Base-by-base conservation (phyloP, 53 echinoderm and acorn worm species). In the Holothuria scabra region DNA sequence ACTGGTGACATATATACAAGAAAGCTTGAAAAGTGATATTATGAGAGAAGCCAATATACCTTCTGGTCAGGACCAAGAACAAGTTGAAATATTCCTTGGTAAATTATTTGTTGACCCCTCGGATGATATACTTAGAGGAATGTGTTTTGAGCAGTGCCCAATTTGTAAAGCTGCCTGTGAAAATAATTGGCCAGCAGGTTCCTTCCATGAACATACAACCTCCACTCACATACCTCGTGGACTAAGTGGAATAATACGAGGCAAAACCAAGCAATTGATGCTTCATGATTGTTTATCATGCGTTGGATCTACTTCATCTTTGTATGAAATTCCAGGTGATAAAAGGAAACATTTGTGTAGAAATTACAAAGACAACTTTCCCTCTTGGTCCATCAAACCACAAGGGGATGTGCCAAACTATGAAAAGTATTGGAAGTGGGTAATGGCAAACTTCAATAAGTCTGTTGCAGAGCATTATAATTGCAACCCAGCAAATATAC, bases 111-210 rank as follows among this genome's bases (percentile, higher is more conserved):
- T 35, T 35, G 35, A 35, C 35, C 5, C 28, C 18, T 35, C 35
- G 6, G 20, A 66, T 23, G 66, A 66, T 28, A 8, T 30, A 0
- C 66, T 25, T 5, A 28, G 3, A 28, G 25, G 9, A 12, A 14
- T 71, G 14, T 71, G 71, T 41, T 41, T 71, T 13, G 41, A 71
- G 14, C 71, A 71, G 46, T 71, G 71, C 24, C 71, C 71, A 46
- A 46, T 71, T 46, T 71, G 71, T 23, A 48, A 48, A 46, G 71
- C 71, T 41, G 44, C 71, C 1, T 71, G 71, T 14, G 71, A 71
- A 22, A 71, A 41, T 44, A 7, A 24, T 12, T 35, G 35, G 35
- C 66, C 66, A 8, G 12, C 18, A 10, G 11, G 25, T 19, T 31
- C 2, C 0, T 13, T 1, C 10, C 66, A 66, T 13, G 66, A 66